phyloP scores from a whole-genome alignment of 2,888 invertebrate genomes.

The Melieria picta region DNA sequence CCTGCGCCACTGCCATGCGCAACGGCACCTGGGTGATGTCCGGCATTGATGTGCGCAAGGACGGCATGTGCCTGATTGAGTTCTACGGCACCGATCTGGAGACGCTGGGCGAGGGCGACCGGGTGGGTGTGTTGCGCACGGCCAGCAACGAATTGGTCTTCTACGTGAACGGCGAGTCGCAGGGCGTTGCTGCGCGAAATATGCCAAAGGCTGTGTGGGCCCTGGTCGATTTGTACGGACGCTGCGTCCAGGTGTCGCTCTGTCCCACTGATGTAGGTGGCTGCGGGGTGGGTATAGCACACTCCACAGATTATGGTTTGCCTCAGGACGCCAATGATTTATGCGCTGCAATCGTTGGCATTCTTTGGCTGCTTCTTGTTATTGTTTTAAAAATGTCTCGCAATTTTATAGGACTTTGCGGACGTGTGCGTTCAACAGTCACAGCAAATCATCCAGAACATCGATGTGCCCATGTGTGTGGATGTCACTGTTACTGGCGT shows the following conservation, averaged over 20 bases:
- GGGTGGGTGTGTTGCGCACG: constrained; percentile 85
- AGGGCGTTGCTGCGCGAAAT: constrained; percentile 83
- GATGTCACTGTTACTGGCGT: constrained; percentile 53
- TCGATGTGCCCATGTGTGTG: constrained; percentile 63
- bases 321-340: background rate
- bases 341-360: background rate
- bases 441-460: constrained; percentile 58
- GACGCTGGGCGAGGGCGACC: constrained; percentile 82
- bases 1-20: constrained; percentile 81
- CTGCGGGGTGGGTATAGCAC: constrained; percentile 45
- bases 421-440: constrained; percentile 41
- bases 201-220: constrained; percentile 81
- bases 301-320: background rate
- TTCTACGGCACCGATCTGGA: constrained; percentile 88
- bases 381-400: too few species aligned
- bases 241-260: constrained; percentile 80
- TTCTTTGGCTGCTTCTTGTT: background rate
- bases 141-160: constrained; percentile 85
- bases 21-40: constrained; percentile 93
- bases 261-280: constrained; percentile 53
- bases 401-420: constrained; percentile 45
- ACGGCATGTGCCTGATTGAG: constrained; percentile 84
- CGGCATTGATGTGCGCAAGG: constrained; percentile 84
- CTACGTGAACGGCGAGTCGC: constrained; percentile 87
- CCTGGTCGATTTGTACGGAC: constrained; percentile 84